Evolutionary conservation across 2,888 invertebrate genomes (phyloP).

Genomic region (Oligia fasciuncula): DNA sequence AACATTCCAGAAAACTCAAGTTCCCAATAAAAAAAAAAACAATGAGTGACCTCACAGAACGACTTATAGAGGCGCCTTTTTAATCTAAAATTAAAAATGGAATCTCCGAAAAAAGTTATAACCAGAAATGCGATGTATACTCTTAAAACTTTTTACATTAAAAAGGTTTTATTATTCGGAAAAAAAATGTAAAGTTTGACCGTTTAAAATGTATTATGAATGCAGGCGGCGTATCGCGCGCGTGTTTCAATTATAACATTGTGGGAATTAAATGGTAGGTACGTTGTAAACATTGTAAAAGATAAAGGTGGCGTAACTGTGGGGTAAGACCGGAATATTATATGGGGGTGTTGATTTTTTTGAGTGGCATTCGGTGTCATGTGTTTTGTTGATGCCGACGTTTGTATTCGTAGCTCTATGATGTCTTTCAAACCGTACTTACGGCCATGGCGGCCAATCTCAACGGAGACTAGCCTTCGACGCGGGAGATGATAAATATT

Average conservation of each 20-base stretch:
- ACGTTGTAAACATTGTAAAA: constrained; percentile 62
- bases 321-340: constrained; percentile 55
- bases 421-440: too few relatives aligned
- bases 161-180: constrained; percentile 75
- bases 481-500: too few relatives aligned
- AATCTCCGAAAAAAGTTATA: constrained; percentile 61
- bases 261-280: constrained; percentile 63
- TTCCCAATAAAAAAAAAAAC: constrained; percentile 47
- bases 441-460: too few relatives aligned
- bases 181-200: constrained; percentile 69
- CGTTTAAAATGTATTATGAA: constrained; percentile 76
- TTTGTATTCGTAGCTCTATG: neutral
- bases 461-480: too few relatives aligned
- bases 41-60: constrained; percentile 49
- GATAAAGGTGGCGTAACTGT: constrained; percentile 59
- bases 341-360: constrained; percentile 57
- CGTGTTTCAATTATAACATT: constrained; percentile 81
- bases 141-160: constrained; percentile 76
- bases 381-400: constrained; percentile 4
- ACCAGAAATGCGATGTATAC: constrained; percentile 66
- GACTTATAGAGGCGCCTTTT: constrained; percentile 56
- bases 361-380: neutral
- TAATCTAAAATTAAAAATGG: constrained; percentile 67
- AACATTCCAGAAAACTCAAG: constrained; percentile 10
- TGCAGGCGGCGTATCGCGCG: constrained; percentile 73